These are phyloP conservation scores for Procambarus virginalis DNA, from an alignment of 1,140 invertebrate genomes.

Conservation along the genomic window DNA sequence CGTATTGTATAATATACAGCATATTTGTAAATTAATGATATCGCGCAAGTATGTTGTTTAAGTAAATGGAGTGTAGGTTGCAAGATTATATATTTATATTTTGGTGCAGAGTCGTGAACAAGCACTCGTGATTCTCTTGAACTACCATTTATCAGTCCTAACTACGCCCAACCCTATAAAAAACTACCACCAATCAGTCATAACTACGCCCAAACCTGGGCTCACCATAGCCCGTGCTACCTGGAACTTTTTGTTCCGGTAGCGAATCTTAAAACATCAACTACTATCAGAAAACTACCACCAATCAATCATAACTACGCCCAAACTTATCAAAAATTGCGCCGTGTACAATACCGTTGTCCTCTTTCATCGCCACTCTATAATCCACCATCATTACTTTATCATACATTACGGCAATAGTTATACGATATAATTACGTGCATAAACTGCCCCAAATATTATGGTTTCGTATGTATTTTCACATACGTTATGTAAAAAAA, in stretches of 20 bases:
- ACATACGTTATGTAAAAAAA: too few species aligned
- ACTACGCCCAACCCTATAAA: too few species aligned
- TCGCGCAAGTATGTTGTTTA: not conserved
- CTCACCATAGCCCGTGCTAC: too few species aligned
- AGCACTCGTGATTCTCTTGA: not conserved
- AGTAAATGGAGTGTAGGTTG: not conserved
- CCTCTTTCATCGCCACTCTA: not conserved
- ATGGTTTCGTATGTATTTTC: too few species aligned
- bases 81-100: not conserved
- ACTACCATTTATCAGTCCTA: not conserved
- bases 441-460: too few species aligned
- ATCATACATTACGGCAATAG: not conserved
- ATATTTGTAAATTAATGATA: not conserved
- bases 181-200: not conserved
- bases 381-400: not conserved
- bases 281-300: too few species aligned
- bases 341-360: not conserved
- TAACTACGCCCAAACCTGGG: not conserved
- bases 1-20: conserved; percentile 5
- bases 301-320: not conserved
- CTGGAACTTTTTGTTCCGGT: too few species aligned
- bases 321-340: not conserved
- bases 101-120: not conserved
- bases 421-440: too few species aligned
- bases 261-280: too few species aligned